A percentile compares a stretch with the other conserved stretches of the same genome.
Conservation (phyloP, 2,888 invertebrate genomes). For the Melipona beecheii region DNA sequence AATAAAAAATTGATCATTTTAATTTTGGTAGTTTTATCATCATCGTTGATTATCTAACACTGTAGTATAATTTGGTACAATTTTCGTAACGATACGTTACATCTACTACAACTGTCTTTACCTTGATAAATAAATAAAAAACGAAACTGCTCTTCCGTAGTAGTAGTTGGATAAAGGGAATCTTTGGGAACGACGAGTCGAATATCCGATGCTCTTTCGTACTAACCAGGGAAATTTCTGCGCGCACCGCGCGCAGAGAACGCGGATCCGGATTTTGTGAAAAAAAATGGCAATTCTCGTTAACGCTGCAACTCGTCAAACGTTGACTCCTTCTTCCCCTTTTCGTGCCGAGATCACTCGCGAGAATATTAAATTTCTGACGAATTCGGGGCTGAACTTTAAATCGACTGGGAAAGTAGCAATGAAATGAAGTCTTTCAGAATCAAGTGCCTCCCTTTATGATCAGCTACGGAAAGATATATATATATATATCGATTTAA, state of each 20-base stretch:
- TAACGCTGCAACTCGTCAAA: constrained; percentile 13
- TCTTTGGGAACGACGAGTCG: not conserved
- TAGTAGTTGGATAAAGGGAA: not conserved
- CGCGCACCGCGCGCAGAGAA: constrained; percentile 3
- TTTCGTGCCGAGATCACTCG: not conserved
- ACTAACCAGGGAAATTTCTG: constrained; percentile 15
- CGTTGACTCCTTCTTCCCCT: not conserved
- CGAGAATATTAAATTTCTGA: constrained; percentile 32
- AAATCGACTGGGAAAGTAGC: not conserved
- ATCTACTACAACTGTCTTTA: not conserved
- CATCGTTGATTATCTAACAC: too few relatives aligned
- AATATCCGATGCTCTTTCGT: constrained; percentile 7
- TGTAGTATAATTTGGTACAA: too few relatives aligned
- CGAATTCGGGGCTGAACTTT: constrained; percentile 7
- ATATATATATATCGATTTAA: not conserved
- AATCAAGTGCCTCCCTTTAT: not conserved
- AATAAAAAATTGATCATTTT: too few relatives aligned
- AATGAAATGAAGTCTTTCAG: not conserved
- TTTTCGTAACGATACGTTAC: too few relatives aligned
- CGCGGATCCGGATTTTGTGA: constrained; percentile 25
- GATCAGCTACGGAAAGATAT: not conserved
- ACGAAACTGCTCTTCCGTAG: not conserved
- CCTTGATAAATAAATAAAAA: not conserved
- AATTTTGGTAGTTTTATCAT: too few relatives aligned
- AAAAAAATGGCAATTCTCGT: constrained; percentile 33